A percentile compares a stretch with the other conserved stretches of the same genome.
Conservation (phyloP, 2,113 vertebrate genomes). For the Pristiophorus japonicus region DNA sequence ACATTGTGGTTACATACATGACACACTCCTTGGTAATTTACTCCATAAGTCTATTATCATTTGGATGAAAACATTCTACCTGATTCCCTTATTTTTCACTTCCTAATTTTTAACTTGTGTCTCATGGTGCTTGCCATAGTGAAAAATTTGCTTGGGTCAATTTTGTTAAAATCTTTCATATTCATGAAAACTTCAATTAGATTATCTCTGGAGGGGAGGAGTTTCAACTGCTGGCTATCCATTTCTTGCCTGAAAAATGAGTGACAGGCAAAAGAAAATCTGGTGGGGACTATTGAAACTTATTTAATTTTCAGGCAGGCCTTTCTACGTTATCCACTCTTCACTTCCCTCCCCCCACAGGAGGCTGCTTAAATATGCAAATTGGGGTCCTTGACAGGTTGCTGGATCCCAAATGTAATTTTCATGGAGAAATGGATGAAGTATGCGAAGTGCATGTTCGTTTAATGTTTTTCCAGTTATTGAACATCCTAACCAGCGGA, state of each 20-base stretch:
- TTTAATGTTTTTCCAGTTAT: no score
- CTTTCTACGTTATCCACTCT: no score
- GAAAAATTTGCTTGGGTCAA: not conserved
- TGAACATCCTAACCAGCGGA: no score
- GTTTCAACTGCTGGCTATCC: not conserved
- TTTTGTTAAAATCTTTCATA: not conserved
- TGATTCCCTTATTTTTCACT: not conserved
- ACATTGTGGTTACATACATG: no score
- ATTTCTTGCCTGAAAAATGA: not conserved
- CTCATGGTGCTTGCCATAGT: not conserved
- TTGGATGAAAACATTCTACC: constrained; percentile 11
- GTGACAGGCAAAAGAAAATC: not conserved
- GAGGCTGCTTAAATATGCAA: no score
- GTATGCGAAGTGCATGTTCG: no score
- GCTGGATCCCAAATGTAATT: no score
- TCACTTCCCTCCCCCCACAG: no score
- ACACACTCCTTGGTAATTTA: not conserved
- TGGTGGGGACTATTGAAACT: not conserved
- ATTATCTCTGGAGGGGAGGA: not conserved
- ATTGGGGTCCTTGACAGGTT: no score
- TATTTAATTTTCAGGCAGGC: not conserved
- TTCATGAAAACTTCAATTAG: not conserved
- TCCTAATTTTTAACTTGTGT: constrained; percentile 1
- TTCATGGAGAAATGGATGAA: no score
- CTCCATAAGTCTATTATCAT: not conserved